phyloP scores from a whole-genome alignment of 2,888 invertebrate species.

The Taenaris catops region DNA sequence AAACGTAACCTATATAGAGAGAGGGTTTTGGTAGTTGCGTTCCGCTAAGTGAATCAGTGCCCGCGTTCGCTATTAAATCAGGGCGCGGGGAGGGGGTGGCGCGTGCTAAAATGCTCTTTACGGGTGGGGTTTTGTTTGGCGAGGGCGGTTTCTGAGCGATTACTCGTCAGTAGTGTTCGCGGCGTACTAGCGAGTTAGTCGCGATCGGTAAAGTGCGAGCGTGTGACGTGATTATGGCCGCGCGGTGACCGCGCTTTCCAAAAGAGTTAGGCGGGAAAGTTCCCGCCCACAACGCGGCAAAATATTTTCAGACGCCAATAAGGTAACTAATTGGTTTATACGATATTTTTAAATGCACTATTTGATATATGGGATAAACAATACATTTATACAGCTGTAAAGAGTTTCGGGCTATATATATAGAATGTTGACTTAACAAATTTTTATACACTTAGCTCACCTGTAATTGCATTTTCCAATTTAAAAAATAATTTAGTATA shows the following conservation, averaged over 20 bases:
- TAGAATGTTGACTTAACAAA: too few relatives aligned
- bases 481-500: too few relatives aligned
- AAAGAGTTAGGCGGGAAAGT: slow-evolving; percentile 69
- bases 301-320: slow-evolving; percentile 80
- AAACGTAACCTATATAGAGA: too few relatives aligned
- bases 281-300: slow-evolving; percentile 71
- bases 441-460: too few relatives aligned
- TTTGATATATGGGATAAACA: too few relatives aligned
- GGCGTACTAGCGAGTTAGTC: slow-evolving; percentile 31
- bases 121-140: slow-evolving; percentile 77
- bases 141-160: slow-evolving; percentile 73
- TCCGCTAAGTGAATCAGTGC: slow-evolving; percentile 79
- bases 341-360: too few relatives aligned
- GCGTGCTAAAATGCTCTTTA: slow-evolving; percentile 75
- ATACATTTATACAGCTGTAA: too few relatives aligned
- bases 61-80: slow-evolving; percentile 78
- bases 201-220: slow-evolving; percentile 40
- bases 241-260: slow-evolving; percentile 69
- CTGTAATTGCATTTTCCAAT: too few relatives aligned
- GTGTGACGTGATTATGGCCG: slow-evolving; percentile 51
- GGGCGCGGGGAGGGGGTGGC: slow-evolving; percentile 65
- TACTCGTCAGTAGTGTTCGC: slow-evolving; percentile 42
- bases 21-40: slow-evolving; percentile 67
- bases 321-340: too few relatives aligned
- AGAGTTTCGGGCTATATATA: too few relatives aligned